Conservation (phyloP, 2,797 vertebrate species). For the Amphiprion clarkii region DNA sequence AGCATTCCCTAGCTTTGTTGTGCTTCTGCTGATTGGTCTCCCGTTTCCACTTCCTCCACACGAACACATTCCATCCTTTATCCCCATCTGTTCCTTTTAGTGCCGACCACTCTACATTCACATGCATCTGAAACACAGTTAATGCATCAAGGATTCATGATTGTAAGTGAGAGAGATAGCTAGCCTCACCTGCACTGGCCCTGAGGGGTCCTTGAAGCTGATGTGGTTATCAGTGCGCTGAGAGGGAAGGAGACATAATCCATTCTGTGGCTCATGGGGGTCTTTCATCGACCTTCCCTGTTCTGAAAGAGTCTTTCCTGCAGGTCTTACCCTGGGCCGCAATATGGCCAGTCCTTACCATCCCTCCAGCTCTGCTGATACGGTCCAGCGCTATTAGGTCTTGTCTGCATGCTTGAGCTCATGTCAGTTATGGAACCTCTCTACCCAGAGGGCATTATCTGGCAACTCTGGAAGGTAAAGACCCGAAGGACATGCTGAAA, state of each 20-base stretch:
- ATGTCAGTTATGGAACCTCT: conserved; percentile 73
- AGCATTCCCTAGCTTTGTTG: conserved; percentile 69
- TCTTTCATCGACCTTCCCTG: conserved; percentile 81
- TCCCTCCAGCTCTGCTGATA: conserved; percentile 75
- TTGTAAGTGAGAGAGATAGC: conserved; percentile 78
- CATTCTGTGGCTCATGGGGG: conserved; percentile 81
- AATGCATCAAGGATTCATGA: conserved; percentile 78
- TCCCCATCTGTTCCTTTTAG: conserved; percentile 67
- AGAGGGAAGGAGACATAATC: conserved; percentile 83
- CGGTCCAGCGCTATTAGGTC: conserved; percentile 73
- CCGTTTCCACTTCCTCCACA: conserved; percentile 66
- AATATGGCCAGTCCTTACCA: conserved; percentile 64
- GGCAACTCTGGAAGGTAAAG: conserved; percentile 70
- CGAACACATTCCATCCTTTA: conserved; percentile 63
- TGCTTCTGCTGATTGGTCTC: conserved; percentile 75
- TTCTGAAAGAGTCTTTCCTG: conserved; percentile 72
- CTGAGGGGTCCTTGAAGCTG: conserved; percentile 81
- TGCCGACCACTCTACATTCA: conserved; percentile 35
- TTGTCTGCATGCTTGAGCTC: conserved; percentile 74
- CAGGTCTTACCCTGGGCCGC: conserved; percentile 71
- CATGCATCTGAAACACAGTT: conserved; percentile 70
- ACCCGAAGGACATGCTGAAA: conserved; percentile 69
- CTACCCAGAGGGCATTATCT: conserved; percentile 66
- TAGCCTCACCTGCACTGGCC: conserved; percentile 74
- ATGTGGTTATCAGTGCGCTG: conserved; percentile 82